Conservation (phyloP, 2,113 vertebrate genomes). For the Azemiops feae region DNA sequence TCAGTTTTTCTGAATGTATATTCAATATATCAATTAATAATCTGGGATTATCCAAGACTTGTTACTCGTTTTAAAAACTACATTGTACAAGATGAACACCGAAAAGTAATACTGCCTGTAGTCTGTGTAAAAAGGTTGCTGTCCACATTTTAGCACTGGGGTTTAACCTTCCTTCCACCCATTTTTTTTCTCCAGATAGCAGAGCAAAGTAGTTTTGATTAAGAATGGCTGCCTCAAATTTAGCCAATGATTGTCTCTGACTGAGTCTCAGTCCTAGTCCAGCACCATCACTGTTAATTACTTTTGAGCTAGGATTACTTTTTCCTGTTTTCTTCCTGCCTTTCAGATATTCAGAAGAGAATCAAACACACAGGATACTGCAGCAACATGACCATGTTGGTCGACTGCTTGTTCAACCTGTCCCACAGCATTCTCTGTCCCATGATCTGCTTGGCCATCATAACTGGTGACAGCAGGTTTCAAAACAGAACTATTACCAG, state of each 20-base stretch:
- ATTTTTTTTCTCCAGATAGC: background rate
- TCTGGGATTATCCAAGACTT: background rate
- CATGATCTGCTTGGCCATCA: background rate
- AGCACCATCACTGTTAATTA: background rate
- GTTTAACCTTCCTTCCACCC: background rate
- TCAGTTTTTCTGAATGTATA: background rate
- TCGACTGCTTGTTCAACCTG: background rate
- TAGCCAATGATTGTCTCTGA: background rate
- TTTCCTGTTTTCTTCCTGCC: background rate
- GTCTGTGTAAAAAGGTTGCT: background rate
- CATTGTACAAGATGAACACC: background rate
- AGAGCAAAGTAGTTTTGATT: background rate
- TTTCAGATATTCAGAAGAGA: background rate
- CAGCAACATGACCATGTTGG: background rate
- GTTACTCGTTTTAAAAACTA: background rate
- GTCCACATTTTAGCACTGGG: background rate
- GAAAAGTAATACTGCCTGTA: background rate
- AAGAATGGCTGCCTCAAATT: background rate
- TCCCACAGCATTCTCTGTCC: constrained; percentile 8
- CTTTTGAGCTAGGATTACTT: background rate
- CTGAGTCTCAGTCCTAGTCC: background rate
- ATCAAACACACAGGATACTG: constrained; percentile 10
- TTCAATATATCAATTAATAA: background rate
- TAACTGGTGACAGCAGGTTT: background rate
- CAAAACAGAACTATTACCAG: background rate